Evolutionary conservation across 2,888 invertebrate species (phyloP).

Genomic region (Drosophila paucipuncta): DNA sequence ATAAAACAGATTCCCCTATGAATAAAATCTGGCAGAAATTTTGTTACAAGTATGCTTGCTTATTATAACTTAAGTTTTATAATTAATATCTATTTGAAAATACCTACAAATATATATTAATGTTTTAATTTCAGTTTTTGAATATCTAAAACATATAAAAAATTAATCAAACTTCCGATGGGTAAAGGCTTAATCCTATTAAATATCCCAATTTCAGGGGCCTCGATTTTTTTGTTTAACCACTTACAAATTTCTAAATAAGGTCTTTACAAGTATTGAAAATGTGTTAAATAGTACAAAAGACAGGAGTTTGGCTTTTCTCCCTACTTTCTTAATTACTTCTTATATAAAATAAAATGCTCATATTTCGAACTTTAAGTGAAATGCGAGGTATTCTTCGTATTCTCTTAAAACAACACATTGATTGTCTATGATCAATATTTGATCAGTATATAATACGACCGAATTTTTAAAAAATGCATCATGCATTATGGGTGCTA

Average conservation of each 20-base stretch:
- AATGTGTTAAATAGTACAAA: not conserved
- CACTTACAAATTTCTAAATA: too few species aligned
- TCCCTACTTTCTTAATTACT: too few species aligned
- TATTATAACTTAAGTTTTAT: too few species aligned
- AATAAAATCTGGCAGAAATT: too few species aligned
- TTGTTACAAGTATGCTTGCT: too few species aligned
- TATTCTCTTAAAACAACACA: not conserved
- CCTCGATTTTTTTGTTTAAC: too few species aligned
- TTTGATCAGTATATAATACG: not conserved
- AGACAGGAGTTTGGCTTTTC: not conserved
- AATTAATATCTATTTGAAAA: too few species aligned
- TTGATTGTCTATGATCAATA: not conserved
- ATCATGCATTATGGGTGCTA: not conserved
- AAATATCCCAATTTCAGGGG: not conserved
- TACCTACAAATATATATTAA: not conserved
- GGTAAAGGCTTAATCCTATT: not conserved
- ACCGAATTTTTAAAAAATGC: not conserved
- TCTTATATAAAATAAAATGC: not conserved
- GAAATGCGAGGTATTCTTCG: not conserved
- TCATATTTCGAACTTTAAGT: not conserved
- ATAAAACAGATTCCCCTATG: too few species aligned
- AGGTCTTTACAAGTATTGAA: too few species aligned
- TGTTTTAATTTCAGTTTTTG: not conserved
- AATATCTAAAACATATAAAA: too few species aligned
- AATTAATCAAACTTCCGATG: not conserved